phyloP scores from a whole-genome alignment of 2,113 vertebrate species.

The Scatophagus argus region DNA sequence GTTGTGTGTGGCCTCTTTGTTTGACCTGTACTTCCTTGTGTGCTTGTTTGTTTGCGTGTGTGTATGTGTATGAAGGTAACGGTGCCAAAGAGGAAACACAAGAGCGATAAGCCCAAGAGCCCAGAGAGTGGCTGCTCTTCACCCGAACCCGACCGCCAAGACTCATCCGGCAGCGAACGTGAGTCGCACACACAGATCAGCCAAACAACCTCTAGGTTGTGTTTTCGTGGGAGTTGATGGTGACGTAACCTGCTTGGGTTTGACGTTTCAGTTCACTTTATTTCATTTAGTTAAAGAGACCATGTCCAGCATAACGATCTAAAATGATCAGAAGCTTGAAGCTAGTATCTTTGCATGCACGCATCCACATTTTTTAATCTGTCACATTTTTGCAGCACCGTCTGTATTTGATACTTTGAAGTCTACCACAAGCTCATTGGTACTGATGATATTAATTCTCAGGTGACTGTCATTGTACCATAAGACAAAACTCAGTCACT shows the following conservation, averaged over 20 bases:
- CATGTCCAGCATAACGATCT: not conserved
- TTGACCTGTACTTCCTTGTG: conserved; percentile 9
- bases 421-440: too few species aligned
- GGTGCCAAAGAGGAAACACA: conserved; percentile 94
- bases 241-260: not conserved
- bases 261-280: too few species aligned
- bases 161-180: conserved; percentile 98
- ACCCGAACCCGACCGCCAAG: conserved; percentile 94
- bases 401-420: too few species aligned
- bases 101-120: conserved; percentile 89
- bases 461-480: too few species aligned
- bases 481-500: too few species aligned
- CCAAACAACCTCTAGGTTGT: not conserved
- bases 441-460: too few species aligned
- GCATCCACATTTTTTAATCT: too few species aligned
- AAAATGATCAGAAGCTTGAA: not conserved
- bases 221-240: not conserved
- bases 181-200: conserved; percentile 36
- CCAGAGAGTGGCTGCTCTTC: conserved; percentile 94
- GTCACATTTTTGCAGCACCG: too few species aligned
- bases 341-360: too few species aligned
- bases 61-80: conserved; percentile 84
- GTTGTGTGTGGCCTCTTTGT: not conserved
- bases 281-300: not conserved
- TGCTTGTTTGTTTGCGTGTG: conserved; percentile 18